Evolutionary conservation across 2,888 invertebrate species (phyloP), one percentile per base, ranked within the genome.

Genomic region (Drosophila melanosoma): DNA sequence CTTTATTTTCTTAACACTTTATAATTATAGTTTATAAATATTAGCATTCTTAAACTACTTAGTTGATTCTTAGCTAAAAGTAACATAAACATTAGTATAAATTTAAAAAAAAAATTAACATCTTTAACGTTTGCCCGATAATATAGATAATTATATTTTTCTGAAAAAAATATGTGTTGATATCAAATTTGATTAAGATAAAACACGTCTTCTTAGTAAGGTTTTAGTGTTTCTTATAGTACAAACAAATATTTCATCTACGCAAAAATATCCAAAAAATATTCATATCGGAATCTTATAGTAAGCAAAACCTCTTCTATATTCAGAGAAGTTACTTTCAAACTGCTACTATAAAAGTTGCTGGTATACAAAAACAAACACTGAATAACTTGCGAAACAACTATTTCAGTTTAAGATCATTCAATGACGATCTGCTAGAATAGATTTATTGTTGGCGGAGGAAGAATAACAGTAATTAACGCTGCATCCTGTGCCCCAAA

Each of bases 1-100:
- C 8, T 4, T 63, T 57, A 64, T 66, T 61, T 20, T 17, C 40
- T 6, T 42, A 33, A 10, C 52, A 61, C 20, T 45, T 56, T n/a
- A n/a, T n/a, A n/a, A n/a, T n/a, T n/a, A n/a, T n/a, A n/a, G 52
- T 15, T 53, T 38, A 69, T 58, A 60, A 69, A 57, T 32, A 40
- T 66, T 38, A 59, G 23, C 59, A 63, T 60, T 29, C 29, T 29
- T 1, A 29, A 29, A 29, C 29, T 8, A 49, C 17, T 29, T 29
- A 15, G 10, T 6, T 11, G n/a, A 6, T 15, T 45, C 7, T 23
- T 20, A 12, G 20, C 45, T 23, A 45, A 7, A 7, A 45, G 45
- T 45, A 20, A 20, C 45, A 23, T 12, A 45, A 23, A 45, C 45
- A 45, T 20, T 45, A 23, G 20, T 7, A 23, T 7, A 23, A 20